Evolutionary conservation across 2,797 vertebrate species (phyloP).

Genomic region (Diceros bicornis): DNA sequence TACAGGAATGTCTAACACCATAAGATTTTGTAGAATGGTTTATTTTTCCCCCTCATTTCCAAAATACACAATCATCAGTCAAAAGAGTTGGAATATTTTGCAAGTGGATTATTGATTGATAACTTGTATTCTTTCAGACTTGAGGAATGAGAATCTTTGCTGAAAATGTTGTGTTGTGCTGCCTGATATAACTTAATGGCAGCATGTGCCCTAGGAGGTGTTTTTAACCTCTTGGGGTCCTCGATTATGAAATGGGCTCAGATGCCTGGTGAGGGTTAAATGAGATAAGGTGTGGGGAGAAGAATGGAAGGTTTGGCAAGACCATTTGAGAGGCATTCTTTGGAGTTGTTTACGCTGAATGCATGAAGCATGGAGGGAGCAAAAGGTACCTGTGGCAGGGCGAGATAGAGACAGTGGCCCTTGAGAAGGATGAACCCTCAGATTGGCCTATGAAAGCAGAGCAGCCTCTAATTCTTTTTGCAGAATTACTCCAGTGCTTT

Average conservation of each 20-base stretch:
- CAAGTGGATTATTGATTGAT: neutral
- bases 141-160: neutral
- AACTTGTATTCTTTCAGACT: neutral
- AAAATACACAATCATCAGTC: conserved; percentile 49
- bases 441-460: neutral
- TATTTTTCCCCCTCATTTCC: neutral
- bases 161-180: neutral
- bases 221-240: neutral
- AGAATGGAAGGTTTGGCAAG: neutral
- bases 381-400: neutral
- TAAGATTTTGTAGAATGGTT: neutral
- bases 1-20: neutral
- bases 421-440: neutral
- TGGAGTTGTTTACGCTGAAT: neutral
- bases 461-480: neutral
- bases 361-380: neutral
- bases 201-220: neutral
- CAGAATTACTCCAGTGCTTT: neutral
- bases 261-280: neutral
- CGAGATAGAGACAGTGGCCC: neutral
- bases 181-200: neutral
- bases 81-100: conserved; percentile 59
- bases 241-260: neutral
- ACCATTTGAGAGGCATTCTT: neutral
- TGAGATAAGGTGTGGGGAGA: neutral